phyloP scores from a whole-genome alignment of 2,113 vertebrate genomes.

The Mirza zaza region DNA sequence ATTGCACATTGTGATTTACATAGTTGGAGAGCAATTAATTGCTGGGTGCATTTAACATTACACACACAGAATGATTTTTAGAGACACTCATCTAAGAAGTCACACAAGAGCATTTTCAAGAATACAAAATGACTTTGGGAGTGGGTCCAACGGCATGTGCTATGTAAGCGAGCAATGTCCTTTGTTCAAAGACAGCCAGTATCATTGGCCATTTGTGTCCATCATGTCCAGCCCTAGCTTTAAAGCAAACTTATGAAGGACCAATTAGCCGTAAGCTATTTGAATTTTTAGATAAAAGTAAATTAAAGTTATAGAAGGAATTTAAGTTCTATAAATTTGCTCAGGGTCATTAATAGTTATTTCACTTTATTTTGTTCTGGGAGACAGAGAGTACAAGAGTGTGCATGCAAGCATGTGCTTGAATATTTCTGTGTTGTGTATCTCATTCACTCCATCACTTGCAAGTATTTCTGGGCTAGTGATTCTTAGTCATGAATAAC shows the following conservation, averaged over 20 bases:
- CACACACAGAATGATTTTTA: not conserved
- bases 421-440: fast-evolving
- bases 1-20: constrained; percentile 45
- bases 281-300: not conserved
- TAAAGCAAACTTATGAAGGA: not conserved
- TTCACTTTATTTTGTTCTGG: not conserved
- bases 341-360: not conserved
- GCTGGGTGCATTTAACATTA: not conserved
- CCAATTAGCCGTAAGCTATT: not conserved
- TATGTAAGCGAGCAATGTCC: no score
- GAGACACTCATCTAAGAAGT: not conserved
- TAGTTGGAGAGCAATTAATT: constrained; percentile 57
- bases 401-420: fast-evolving
- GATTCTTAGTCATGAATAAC: not conserved
- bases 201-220: not conserved
- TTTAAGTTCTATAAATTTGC: not conserved
- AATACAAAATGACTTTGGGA: not conserved
- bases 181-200: not conserved
- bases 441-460: not conserved
- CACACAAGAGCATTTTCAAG: not conserved
- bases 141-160: not conserved
- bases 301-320: constrained; percentile 23
- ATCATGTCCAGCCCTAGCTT: not conserved
- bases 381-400: not conserved
- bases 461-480: not conserved